A percentile compares a stretch with the other conserved stretches of the same genome.
phyloP scores from a whole-genome alignment of 1,140 invertebrate species.

The Drosophila nigrodunni region DNA sequence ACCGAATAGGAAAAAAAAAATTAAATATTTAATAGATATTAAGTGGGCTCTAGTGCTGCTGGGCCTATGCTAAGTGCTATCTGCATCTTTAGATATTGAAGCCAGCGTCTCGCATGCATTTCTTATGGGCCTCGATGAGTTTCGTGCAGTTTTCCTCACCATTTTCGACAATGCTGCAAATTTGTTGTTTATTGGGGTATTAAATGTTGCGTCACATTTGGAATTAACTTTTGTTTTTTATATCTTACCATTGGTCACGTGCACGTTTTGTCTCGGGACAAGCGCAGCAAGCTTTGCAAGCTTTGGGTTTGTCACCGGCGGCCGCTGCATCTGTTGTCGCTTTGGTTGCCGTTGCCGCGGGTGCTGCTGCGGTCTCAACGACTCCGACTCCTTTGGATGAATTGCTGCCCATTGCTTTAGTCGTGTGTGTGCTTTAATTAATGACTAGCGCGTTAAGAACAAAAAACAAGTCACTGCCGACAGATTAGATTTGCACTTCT shows the following conservation, averaged over 20 bases:
- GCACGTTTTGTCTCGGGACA: slow-evolving; percentile 98
- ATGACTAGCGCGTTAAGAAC: slow-evolving; percentile 1
- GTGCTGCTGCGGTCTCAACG: slow-evolving; percentile 59
- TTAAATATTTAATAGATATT: slow-evolving; percentile 1
- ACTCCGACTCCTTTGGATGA: slow-evolving; percentile 77
- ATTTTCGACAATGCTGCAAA: slow-evolving; percentile 94
- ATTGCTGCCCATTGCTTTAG: slow-evolving; percentile 58
- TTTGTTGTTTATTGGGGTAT: neutral
- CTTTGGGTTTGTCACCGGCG: slow-evolving; percentile 86
- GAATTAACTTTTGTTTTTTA: neutral
- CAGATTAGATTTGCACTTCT: slow-evolving; percentile 6
- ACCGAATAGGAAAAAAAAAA: slow-evolving; percentile 41
- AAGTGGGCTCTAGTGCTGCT: neutral
- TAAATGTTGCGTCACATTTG: slow-evolving; percentile 54
- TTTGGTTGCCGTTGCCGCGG: slow-evolving; percentile 78
- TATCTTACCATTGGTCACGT: slow-evolving; percentile 94
- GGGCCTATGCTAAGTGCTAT: slow-evolving; percentile 20
- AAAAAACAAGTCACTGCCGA: neutral
- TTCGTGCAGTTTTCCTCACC: slow-evolving; percentile 96
- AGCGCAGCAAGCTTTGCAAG: slow-evolving; percentile 97
- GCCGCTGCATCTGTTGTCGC: slow-evolving; percentile 73
- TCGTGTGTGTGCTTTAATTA: neutral
- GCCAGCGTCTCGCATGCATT: slow-evolving; percentile 97
- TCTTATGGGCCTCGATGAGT: slow-evolving; percentile 97
- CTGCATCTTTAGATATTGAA: slow-evolving; percentile 89